Conservation (phyloP, 2,113 vertebrate genomes). For the Dasypus novemcinctus region DNA sequence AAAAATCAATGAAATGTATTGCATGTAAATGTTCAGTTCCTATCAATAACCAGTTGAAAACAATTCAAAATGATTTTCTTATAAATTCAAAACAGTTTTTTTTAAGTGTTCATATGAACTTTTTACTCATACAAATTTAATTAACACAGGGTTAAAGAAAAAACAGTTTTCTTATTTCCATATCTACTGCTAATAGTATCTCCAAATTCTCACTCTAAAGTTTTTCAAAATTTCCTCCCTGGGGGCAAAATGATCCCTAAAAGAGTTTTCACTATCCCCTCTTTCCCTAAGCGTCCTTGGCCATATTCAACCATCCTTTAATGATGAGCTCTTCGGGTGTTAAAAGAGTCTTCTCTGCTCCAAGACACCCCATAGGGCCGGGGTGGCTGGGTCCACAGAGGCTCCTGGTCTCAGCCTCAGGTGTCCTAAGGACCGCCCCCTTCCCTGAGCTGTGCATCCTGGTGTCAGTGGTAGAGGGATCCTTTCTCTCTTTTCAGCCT, state of each 20-base stretch:
- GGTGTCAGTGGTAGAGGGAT: neutral
- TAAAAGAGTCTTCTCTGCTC: neutral
- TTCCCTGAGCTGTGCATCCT: neutral
- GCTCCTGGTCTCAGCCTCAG: neutral
- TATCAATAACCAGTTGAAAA: neutral
- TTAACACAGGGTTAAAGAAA: no score
- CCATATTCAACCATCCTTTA: neutral
- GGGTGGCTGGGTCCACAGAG: neutral
- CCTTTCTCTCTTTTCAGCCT: neutral
- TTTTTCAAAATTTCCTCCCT: neutral
- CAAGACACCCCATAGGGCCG: neutral
- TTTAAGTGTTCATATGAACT: no score
- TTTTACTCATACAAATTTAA: no score
- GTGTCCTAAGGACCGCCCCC: neutral
- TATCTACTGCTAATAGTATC: neutral
- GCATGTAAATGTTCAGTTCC: neutral
- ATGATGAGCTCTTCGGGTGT: neutral
- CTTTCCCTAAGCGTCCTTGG: neutral
- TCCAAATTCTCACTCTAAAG: neutral
- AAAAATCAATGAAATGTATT: neutral
- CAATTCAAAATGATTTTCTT: conserved; percentile 9
- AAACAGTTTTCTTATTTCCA: neutral
- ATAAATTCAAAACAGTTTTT: neutral
- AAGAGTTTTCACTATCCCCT: neutral
- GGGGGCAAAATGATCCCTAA: neutral